Percentiles rank a stretch among this genome's conserved stretches.
Evolutionary conservation across 1,140 invertebrate species (phyloP).

Genomic region (Drosophila azteca): DNA sequence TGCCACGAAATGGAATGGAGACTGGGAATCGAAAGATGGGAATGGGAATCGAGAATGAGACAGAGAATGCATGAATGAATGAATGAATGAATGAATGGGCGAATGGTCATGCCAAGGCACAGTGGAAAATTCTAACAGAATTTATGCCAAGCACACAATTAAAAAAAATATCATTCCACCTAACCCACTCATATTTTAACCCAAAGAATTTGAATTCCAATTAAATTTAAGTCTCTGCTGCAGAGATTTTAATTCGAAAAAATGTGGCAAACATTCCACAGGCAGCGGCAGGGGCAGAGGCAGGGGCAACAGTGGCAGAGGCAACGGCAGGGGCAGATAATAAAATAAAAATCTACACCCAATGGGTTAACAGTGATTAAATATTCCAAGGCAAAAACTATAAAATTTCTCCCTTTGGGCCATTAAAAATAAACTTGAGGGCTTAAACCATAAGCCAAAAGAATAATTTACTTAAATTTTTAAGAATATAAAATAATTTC

Average conservation of each 20-base stretch:
- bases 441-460: too few species aligned
- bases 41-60: slow-evolving; percentile 28
- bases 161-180: neutral
- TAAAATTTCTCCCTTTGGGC: slow-evolving; percentile 2
- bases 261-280: slow-evolving; percentile 24
- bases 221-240: slow-evolving; percentile 16
- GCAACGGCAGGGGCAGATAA: neutral
- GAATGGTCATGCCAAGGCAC: slow-evolving; percentile 47
- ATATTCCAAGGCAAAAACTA: slow-evolving; percentile 14
- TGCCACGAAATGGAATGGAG: too few species aligned
- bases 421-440: neutral
- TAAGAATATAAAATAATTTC: too few species aligned
- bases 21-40: slow-evolving; percentile 21
- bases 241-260: slow-evolving; percentile 16
- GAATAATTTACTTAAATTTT: too few species aligned
- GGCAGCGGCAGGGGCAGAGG: neutral
- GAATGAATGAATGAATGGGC: slow-evolving; percentile 48
- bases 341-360: slow-evolving; percentile 24
- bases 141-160: neutral
- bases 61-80: slow-evolving; percentile 20
- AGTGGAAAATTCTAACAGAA: slow-evolving; percentile 35
- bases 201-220: slow-evolving; percentile 16
- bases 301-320: too few species aligned
- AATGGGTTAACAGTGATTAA: slow-evolving; percentile 15
- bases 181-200: slow-evolving; percentile 13